A percentile compares a stretch with the other conserved stretches of the same genome.
phyloP scores from a whole-genome alignment of 2,888 invertebrate species.

The Ceriagrion tenellum region DNA sequence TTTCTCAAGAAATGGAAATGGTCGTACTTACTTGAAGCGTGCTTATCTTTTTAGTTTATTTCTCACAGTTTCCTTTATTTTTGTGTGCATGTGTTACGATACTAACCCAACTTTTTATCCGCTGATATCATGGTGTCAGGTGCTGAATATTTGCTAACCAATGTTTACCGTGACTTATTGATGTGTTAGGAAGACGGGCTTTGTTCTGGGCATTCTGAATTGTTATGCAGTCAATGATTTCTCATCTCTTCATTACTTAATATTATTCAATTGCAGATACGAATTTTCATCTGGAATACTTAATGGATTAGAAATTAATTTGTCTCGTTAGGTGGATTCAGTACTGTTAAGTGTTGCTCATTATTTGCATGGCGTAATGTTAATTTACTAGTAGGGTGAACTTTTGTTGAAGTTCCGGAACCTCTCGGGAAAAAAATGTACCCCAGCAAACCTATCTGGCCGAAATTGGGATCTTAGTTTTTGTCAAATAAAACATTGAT shows the following conservation, averaged over 20 bases:
- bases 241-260: neutral
- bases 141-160: neutral
- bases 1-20: neutral
- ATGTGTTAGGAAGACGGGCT: neutral
- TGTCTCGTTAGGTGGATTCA: neutral
- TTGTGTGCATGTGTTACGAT: neutral
- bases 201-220: too few relatives aligned
- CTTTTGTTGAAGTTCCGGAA: constrained; percentile 14
- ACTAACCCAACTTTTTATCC: neutral
- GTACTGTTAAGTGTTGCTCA: neutral
- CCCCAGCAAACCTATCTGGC: too few relatives aligned
- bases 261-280: neutral
- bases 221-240: neutral
- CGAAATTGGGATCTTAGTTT: neutral
- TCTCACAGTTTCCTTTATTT: neutral
- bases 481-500: neutral
- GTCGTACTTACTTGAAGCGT: neutral
- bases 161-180: neutral
- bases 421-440: neutral
- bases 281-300: neutral
- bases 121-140: neutral
- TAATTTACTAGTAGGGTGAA: neutral
- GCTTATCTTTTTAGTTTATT: neutral
- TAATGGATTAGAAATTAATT: neutral
- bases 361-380: constrained; percentile 24